Base-by-base conservation (phyloP, 2,797 vertebrate genomes). In the Chaetodon trifasciatus region DNA sequence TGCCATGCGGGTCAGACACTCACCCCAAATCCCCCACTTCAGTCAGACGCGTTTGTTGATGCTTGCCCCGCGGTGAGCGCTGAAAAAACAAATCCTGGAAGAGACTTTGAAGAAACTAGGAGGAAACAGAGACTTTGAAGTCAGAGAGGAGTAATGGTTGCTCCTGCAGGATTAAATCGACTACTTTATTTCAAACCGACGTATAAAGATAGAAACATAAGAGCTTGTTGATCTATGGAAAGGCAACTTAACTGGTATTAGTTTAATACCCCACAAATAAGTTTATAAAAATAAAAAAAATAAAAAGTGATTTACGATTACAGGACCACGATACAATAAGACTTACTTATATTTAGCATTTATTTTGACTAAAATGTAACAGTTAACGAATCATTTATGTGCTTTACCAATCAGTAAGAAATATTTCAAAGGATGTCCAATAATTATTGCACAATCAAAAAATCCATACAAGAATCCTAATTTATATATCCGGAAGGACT, bases 1-100 rank as follows among this genome's bases (percentile, higher is more conserved):
- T 90, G 87, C 62, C 71, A 57, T 55, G 70, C 63, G 35, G 78
- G 70, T 79, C 75, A 83, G 66, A 85, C 66, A 4, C 46, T 70
- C 58, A 75, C 62, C 81, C 67, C 70, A 35, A 70, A 82, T 81
- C 82, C 70, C 78, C 76, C 77, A 76, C 74, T 89, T 86, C 78
- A 82, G 23, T 85, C 81, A 67, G 49, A 66, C 40, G n/a, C 72
- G 73, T 82, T 79, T 82, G 52, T 77, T 86, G 75, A 72, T 82
- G 67, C 53, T 46, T 67, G 12, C 53, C 56, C 55, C 76, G 69
- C 6, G 32, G 74, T 60, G 68, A 61, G 65, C 67, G 17, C 53
- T 32, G 49, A n/a, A 61, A 81, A 71, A 66, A 72, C 57, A 74
- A 58, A 56, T 37, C 42, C 12, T 23, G 28, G 28, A 65, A 15